Conservation (phyloP, 2,797 vertebrate genomes). For the Zenarchopterus dispar region DNA sequence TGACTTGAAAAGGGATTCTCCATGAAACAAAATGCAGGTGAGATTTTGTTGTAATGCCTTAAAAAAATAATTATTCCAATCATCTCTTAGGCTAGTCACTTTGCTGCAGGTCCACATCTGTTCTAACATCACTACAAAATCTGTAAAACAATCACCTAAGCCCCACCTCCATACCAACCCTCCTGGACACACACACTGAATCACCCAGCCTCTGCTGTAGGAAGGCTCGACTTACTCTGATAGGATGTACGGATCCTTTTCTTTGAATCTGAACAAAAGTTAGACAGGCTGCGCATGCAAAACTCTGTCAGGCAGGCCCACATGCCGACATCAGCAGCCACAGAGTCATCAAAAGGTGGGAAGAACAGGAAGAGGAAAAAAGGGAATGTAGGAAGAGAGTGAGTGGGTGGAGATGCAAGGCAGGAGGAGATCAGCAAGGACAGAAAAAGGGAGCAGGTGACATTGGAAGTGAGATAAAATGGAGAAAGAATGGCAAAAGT, state of each 20-base stretch:
- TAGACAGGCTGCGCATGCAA: conserved; percentile 99
- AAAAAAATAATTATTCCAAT: conserved; percentile 50
- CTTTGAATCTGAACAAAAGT: conserved; percentile 99
- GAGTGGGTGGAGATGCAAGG: conserved; percentile 22
- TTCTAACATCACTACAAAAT: conserved; percentile 9
- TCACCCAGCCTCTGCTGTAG: conserved; percentile 47
- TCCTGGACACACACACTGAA: conserved; percentile 35
- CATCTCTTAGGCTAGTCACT: conserved; percentile 51
- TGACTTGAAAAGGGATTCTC: conserved; percentile 55
- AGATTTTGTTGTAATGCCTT: background rate
- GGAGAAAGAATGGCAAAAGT: conserved; percentile 17
- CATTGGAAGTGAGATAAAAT: background rate
- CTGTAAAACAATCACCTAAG: conserved; percentile 19
- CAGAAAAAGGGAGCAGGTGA: background rate
- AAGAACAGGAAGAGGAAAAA: conserved; percentile 67
- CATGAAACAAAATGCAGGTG: conserved; percentile 8
- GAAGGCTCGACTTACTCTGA: conserved; percentile 94
- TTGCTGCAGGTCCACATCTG: conserved; percentile 28
- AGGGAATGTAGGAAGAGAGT: conserved; percentile 7
- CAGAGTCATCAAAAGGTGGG: conserved; percentile 84
- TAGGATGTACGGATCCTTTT: conserved; percentile 99
- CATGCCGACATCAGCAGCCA: conserved; percentile 94
- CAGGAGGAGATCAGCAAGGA: conserved; percentile 4
- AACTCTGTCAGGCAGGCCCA: conserved; percentile 91
- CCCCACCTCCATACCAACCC: conserved; percentile 1